A percentile compares a stretch with the other conserved stretches of the same genome.
Conservation (phyloP, 2,797 vertebrate genomes). For the Oreortyx pictus region DNA sequence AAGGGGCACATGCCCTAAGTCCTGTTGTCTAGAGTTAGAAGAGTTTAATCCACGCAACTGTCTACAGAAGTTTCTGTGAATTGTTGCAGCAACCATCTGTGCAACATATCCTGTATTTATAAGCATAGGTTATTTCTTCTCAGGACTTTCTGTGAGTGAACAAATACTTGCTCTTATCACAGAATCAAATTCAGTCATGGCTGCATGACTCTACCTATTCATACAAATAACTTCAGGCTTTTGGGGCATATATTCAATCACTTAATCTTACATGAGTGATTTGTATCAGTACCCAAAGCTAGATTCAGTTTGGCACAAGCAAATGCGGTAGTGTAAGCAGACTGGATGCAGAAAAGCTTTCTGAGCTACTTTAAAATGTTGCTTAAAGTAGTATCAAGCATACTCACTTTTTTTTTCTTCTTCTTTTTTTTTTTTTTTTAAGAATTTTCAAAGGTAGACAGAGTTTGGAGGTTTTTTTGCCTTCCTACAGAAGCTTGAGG, state of each 20-base stretch:
- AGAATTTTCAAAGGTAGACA: background rate
- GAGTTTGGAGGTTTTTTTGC: rapidly evolving
- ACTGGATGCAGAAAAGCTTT: background rate
- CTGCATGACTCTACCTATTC: slow-evolving; percentile 5
- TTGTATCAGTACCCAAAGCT: slow-evolving; percentile 24
- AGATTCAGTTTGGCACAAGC: background rate
- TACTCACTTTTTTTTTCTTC: background rate
- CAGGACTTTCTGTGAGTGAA: slow-evolving; percentile 37
- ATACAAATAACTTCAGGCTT: slow-evolving; percentile 54
- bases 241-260: slow-evolving; percentile 47
- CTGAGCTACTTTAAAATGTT: background rate
- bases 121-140: slow-evolving; percentile 45
- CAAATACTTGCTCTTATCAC: slow-evolving; percentile 34
- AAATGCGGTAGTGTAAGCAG: background rate
- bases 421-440: too few species aligned
- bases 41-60: background rate
- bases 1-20: background rate
- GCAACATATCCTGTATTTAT: background rate
- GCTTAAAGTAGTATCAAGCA: background rate
- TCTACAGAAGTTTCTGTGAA: background rate
- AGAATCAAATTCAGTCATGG: slow-evolving; percentile 57
- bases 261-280: slow-evolving; percentile 35
- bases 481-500: background rate
- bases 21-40: background rate
- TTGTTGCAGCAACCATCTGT: background rate